Evolutionary conservation across 2,113 vertebrate genomes (phyloP).

Genomic region (Monopterus albus): DNA sequence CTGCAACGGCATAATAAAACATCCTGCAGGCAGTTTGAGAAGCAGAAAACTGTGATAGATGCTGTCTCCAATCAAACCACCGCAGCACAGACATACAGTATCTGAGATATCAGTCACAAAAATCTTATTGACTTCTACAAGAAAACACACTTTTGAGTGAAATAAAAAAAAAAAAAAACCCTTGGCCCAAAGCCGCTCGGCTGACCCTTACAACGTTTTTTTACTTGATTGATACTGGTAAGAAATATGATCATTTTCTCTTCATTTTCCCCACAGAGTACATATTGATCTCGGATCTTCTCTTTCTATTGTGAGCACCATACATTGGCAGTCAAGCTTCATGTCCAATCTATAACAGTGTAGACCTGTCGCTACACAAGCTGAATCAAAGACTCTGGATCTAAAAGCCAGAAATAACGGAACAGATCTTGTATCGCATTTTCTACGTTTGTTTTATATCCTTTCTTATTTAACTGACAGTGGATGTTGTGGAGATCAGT

Average conservation of each 20-base stretch:
- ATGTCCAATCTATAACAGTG: slow-evolving; percentile 8
- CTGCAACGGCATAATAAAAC: slow-evolving; percentile 34
- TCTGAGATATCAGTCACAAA: slow-evolving; percentile 45
- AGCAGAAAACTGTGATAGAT: slow-evolving; percentile 37
- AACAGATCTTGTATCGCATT: slow-evolving; percentile 42
- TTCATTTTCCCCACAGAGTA: slow-evolving; percentile 52
- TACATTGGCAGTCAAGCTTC: slow-evolving; percentile 29
- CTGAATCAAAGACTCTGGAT: slow-evolving; percentile 39
- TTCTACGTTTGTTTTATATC: slow-evolving; percentile 72
- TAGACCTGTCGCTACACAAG: not conserved
- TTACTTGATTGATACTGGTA: slow-evolving; percentile 27
- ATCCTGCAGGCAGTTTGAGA: slow-evolving; percentile 52
- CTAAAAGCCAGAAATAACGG: slow-evolving; percentile 21
- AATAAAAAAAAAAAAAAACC: slow-evolving; percentile 18
- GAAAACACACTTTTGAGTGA: slow-evolving; percentile 25
- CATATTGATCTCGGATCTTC: slow-evolving; percentile 62
- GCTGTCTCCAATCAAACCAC: slow-evolving; percentile 35
- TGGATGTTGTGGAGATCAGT: slow-evolving; percentile 60
- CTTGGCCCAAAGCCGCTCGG: slow-evolving; percentile 36
- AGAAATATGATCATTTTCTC: slow-evolving; percentile 56
- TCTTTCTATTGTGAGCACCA: slow-evolving; percentile 27
- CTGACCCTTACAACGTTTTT: slow-evolving; percentile 62
- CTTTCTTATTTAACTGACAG: slow-evolving; percentile 72
- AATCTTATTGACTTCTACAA: slow-evolving; percentile 29
- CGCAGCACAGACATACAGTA: slow-evolving; percentile 19